Conservation (phyloP, 1,140 invertebrate genomes). For the Calliopsis andreniformis region DNA sequence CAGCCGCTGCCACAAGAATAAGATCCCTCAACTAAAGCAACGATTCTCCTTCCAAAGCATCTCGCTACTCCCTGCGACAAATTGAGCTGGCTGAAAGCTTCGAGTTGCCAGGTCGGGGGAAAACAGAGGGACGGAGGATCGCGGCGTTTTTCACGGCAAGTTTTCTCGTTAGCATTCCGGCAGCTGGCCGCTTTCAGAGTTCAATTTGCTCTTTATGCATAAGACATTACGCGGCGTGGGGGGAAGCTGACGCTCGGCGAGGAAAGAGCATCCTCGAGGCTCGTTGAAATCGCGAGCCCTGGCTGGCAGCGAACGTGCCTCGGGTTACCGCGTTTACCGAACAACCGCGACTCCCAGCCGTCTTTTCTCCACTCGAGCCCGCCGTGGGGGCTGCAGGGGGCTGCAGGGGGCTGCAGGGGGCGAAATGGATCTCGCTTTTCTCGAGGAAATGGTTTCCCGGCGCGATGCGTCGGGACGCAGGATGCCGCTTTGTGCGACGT, state of each 20-base stretch:
- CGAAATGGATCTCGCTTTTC: slow-evolving; percentile 65
- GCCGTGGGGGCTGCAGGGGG: neutral
- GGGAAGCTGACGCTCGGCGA: neutral
- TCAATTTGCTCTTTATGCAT: slow-evolving; percentile 69
- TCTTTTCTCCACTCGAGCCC: slow-evolving; percentile 19
- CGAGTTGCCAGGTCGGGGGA: too few relatives aligned
- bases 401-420: slow-evolving; percentile 6
- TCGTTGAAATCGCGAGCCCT: neutral
- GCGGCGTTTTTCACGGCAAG: slow-evolving; percentile 39
- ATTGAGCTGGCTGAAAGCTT: too few relatives aligned
- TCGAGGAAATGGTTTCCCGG: slow-evolving; percentile 59
- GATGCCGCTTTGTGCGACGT: slow-evolving; percentile 48
- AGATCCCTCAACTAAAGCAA: too few relatives aligned
- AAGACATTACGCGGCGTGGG: slow-evolving; percentile 59
- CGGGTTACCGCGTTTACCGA: slow-evolving; percentile 57
- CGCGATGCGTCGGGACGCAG: slow-evolving; percentile 36
- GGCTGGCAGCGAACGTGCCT: slow-evolving; percentile 48
- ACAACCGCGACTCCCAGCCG: slow-evolving; percentile 11
- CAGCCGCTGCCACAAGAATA: too few relatives aligned
- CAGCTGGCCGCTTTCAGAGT: slow-evolving; percentile 49
- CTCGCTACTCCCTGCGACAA: too few relatives aligned
- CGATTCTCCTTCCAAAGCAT: too few relatives aligned
- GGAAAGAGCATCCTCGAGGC: slow-evolving; percentile 1
- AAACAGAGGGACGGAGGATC: neutral
- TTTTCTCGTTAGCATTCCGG: slow-evolving; percentile 67